A percentile compares a stretch with the other conserved stretches of the same genome.
phyloP scores from a whole-genome alignment of 2,888 invertebrate species.

The Seira sanloemensis region DNA sequence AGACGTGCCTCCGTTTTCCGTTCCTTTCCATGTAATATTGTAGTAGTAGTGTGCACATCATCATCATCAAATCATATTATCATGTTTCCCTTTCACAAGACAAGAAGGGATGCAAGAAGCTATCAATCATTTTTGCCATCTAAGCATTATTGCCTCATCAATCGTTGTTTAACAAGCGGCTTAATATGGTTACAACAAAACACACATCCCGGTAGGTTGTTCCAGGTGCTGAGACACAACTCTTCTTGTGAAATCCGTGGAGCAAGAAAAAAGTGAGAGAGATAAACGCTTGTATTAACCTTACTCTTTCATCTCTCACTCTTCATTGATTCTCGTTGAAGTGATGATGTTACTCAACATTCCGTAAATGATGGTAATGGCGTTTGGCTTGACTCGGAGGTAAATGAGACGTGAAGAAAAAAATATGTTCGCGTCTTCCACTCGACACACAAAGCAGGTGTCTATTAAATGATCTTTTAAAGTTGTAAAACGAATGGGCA shows the following conservation, averaged over 20 bases:
- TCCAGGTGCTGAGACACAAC: slow-evolving; percentile 41
- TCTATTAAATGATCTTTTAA: slow-evolving; percentile 17
- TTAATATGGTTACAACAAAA: slow-evolving; percentile 32
- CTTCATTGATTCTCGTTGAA: background rate
- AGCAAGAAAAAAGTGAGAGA: slow-evolving; percentile 18
- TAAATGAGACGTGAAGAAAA: slow-evolving; percentile 16
- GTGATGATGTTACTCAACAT: background rate
- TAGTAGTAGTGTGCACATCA: too few species aligned
- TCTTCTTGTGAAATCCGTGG: slow-evolving; percentile 32
- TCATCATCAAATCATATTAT: slow-evolving; percentile 54
- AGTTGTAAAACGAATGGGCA: background rate
- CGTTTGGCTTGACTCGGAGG: background rate
- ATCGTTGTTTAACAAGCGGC: slow-evolving; percentile 56
- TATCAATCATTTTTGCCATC: slow-evolving; percentile 64
- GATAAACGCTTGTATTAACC: too few species aligned
- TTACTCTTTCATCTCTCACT: background rate
- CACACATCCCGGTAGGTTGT: background rate
- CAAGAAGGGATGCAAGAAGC: slow-evolving; percentile 36
- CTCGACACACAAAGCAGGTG: background rate
- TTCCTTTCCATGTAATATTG: too few species aligned
- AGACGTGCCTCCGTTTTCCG: background rate
- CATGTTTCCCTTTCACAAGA: slow-evolving; percentile 28
- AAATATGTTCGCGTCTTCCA: background rate
- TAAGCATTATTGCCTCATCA: slow-evolving; percentile 62
- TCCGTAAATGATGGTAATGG: background rate